Base-by-base conservation (phyloP, 2,888 invertebrate genomes). In the Oscheius sp. region DNA sequence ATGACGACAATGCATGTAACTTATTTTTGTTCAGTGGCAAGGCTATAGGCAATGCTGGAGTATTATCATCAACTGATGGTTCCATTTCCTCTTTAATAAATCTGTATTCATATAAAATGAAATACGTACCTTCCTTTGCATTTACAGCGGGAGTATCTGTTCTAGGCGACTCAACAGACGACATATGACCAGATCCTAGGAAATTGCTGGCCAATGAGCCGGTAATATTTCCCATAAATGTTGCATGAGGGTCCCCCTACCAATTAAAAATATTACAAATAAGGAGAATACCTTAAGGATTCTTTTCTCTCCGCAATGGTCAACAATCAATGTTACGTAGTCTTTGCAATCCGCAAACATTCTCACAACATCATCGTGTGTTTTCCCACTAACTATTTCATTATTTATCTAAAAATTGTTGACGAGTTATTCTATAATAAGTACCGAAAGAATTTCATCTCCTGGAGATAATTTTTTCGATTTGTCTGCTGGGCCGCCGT, bases 371-470 rank as follows among this genome's bases (percentile, higher is more conserved):
- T 50, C 63, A 33, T 64, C 63, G 20, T 64, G 63, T 50, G 63
- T 33, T 50, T 50, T 64, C 26, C 41, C 51, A 36, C 17, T 32
- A 8, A 49, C 14, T 3, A 28, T 9, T 4, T 26, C n/a, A 12
- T 51, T 47, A 38, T 64, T 64, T 8, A 64, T 33, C 63, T 64
- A 12, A 50, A 36, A 44, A n/a, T n/a, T n/a, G n/a, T n/a, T n/a
- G n/a, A n/a, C n/a, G 6, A 41, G n/a, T 26, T 17, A 32, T 50
- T 24, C 6, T 50, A 22, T n/a, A 24, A 26, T 17, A 2, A 57
- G 28, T 49, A 63, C 63, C 24, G 47, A 20, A 20, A 63, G 12
- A n/a, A 63, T 50, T 49, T 45, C 28, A 49, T 63, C 63, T 14
- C 63, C 63, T 9, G 38, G 47, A 32, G 28, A 20, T 5, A 64